phyloP scores from a whole-genome alignment of 2,113 vertebrate genomes.

The Lucifuga dentata region DNA sequence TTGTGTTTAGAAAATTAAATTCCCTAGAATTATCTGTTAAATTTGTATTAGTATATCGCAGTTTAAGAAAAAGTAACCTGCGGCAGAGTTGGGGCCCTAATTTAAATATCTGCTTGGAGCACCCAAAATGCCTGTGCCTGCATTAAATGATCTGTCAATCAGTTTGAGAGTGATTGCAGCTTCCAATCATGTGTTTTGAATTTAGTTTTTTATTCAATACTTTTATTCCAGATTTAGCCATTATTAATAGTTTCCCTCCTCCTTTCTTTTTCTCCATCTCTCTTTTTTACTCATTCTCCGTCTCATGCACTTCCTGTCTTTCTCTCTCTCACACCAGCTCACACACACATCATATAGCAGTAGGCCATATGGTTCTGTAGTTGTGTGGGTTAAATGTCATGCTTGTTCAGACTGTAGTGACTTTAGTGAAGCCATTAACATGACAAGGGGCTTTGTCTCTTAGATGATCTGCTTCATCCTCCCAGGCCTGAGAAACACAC shows the following conservation, averaged over 20 bases:
- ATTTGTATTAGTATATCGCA: too few species aligned
- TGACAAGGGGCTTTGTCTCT: conserved; percentile 58
- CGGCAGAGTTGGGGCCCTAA: too few species aligned
- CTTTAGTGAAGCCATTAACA: conserved; percentile 46
- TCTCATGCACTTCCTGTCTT: conserved; percentile 9
- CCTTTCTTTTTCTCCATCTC: background rate
- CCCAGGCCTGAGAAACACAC: background rate
- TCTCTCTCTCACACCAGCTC: background rate
- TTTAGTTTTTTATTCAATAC: too few species aligned
- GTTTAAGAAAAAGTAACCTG: too few species aligned
- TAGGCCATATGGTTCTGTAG: conserved; percentile 41
- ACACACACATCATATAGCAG: conserved; percentile 3
- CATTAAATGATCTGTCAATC: too few species aligned
- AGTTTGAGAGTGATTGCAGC: too few species aligned
- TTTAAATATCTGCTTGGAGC: too few species aligned
- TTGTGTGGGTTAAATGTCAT: conserved; percentile 43
- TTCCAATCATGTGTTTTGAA: too few species aligned
- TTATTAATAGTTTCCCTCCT: background rate
- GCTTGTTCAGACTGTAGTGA: conserved; percentile 12
- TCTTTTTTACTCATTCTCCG: background rate
- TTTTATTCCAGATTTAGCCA: too few species aligned
- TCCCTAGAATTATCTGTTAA: too few species aligned
- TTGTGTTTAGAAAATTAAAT: too few species aligned
- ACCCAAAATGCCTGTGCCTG: too few species aligned
- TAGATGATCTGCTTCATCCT: conserved; percentile 32